Evolutionary conservation across 2,797 vertebrate species (phyloP).

Genomic region (Gymnothorax javanicus): DNA sequence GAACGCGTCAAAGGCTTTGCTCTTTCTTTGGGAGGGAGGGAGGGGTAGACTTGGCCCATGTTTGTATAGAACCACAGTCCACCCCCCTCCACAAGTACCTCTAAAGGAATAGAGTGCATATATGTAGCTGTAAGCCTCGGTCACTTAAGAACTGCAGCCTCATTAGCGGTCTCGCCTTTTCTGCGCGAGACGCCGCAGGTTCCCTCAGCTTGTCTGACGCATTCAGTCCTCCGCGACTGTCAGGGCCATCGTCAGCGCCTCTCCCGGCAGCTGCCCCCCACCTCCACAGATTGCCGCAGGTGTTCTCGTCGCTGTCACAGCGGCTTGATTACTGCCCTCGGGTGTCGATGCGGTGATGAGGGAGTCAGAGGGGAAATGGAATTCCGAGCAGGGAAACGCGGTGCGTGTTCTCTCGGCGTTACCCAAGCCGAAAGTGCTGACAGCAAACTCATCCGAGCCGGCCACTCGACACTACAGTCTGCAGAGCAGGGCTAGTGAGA

Average conservation of each 20-base stretch:
- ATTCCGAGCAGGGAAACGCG: not conserved
- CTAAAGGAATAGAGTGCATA: not conserved
- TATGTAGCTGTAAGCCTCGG: not conserved
- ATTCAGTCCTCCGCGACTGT: not conserved
- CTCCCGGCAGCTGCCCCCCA: not conserved
- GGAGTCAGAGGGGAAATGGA: constrained; percentile 14
- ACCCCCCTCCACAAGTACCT: not conserved
- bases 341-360: constrained; percentile 1
- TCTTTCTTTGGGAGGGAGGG: not conserved
- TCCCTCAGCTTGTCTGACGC: not conserved
- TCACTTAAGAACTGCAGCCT: not conserved
- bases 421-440: not conserved
- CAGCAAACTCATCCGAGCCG: not conserved
- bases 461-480: too few species aligned
- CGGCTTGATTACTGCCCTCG: not conserved
- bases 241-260: not conserved
- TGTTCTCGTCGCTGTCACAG: not conserved
- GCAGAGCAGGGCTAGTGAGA: not conserved
- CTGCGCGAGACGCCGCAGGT: not conserved
- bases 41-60: not conserved
- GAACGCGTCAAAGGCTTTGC: not conserved
- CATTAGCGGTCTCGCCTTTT: not conserved
- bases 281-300: not conserved
- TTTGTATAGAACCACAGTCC: not conserved
- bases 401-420: not conserved